Evolutionary conservation across 2,888 invertebrate species (phyloP).

Genomic region (Drosophila tanythrix): DNA sequence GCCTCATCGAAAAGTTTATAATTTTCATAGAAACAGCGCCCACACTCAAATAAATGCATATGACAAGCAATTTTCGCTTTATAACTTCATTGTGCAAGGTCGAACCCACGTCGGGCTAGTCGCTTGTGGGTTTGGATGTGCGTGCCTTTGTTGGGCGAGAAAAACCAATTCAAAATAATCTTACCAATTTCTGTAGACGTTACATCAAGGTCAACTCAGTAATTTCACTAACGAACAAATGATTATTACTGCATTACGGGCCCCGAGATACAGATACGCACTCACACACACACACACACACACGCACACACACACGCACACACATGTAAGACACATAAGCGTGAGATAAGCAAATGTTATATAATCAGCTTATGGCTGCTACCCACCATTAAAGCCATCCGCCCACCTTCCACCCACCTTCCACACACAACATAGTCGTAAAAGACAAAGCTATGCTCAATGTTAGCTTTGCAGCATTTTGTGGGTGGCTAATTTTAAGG

Average conservation of each 20-base stretch:
- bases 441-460: slow-evolving; percentile 71
- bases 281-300: slow-evolving; percentile 3
- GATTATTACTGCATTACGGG: slow-evolving; percentile 75
- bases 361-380: slow-evolving; percentile 65
- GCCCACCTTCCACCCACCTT: neutral
- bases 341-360: slow-evolving; percentile 75
- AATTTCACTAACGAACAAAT: slow-evolving; percentile 76
- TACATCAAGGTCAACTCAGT: slow-evolving; percentile 70
- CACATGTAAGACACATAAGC: slow-evolving; percentile 59
- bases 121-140: neutral
- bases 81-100: slow-evolving; percentile 68
- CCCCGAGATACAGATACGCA: slow-evolving; percentile 19
- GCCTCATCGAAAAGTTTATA: slow-evolving; percentile 57
- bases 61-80: slow-evolving; percentile 74
- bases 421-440: slow-evolving; percentile 66
- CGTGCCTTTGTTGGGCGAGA: slow-evolving; percentile 28
- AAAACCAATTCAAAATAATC: slow-evolving; percentile 78
- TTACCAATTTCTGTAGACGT: slow-evolving; percentile 63
- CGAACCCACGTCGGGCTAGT: slow-evolving; percentile 8
- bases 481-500: slow-evolving; percentile 64
- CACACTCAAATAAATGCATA: slow-evolving; percentile 19
- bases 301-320: slow-evolving; percentile 12
- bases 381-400: slow-evolving; percentile 7
- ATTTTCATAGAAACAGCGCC: slow-evolving; percentile 49
- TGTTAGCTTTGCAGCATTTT: slow-evolving; percentile 61